phyloP scores from a whole-genome alignment of 2,113 vertebrate species.

The Clinocottus analis region DNA sequence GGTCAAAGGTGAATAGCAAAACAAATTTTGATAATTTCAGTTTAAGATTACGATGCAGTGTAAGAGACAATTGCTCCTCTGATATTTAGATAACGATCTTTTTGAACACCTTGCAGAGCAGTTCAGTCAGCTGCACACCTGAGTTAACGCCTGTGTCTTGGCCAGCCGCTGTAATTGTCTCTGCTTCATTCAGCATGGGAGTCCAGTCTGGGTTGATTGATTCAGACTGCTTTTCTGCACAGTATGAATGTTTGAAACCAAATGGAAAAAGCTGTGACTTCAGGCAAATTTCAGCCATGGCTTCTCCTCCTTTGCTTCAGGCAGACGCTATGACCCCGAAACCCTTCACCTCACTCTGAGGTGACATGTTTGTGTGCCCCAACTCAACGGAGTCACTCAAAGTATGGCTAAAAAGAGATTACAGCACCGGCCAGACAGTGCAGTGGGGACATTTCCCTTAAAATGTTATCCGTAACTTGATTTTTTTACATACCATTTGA shows the following conservation, averaged over 20 bases:
- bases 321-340: not conserved
- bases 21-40: too few species aligned
- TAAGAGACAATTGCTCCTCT: not conserved
- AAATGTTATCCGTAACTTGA: not conserved
- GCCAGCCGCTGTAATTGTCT: slow-evolving; percentile 12
- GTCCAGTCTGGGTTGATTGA: not conserved
- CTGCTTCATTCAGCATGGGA: slow-evolving; percentile 10
- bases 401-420: not conserved
- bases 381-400: not conserved
- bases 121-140: not conserved
- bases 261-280: not conserved
- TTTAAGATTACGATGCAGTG: not conserved
- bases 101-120: not conserved
- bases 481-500: too few species aligned
- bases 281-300: not conserved
- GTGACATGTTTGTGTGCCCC: slow-evolving; percentile 9
- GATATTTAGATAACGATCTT: not conserved
- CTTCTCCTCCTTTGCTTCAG: not conserved
- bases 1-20: not conserved
- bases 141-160: not conserved
- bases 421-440: not conserved
- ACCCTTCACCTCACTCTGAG: slow-evolving; percentile 1
- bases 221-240: not conserved
- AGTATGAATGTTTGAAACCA: not conserved
- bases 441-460: not conserved